Base-by-base conservation (phyloP, 2,113 vertebrate genomes). In the Deroptyus accipitrinus region DNA sequence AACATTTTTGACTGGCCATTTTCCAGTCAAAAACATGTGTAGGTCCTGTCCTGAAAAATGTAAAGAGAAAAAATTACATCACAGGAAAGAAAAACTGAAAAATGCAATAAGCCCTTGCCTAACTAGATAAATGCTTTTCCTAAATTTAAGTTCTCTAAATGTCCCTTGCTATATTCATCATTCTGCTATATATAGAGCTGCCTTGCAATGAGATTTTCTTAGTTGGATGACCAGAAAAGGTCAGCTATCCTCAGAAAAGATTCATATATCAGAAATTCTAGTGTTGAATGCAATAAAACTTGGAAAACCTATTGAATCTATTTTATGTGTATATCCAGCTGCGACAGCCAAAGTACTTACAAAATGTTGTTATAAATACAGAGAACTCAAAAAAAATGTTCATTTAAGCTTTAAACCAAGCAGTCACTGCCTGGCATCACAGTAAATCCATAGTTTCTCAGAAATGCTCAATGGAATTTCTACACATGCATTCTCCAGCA, bases 71-170 rank as follows among this genome's bases (percentile, higher is more conserved):
- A 35, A 64, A 67, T 61, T 17, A 37, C 44, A 72, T 81, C 18
- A 24, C 30, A 83, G 31, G 80, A 86, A 3, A 74, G 3, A 13
- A 93, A 86, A 86, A 73, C 22, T 57, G 57, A 74, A 90, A 94
- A 83, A 67, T 63, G 13, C 17, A 74, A 6, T 54, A 54, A 68
- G 6, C 39, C 85, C 48, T 83, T 86, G 27, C 49, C 19, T 52
- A 70, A 62, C 44, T 67, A 57, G 70, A 93, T 72, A 88, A 86
- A 86, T 69, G 22, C 2, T 51, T 88, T 76, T 88, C n/a, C 15
- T 80, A 86, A 90, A 90, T 83, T 85, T 51, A 90, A 87, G 24
- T 76, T 85, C 28, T 87, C 19, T 73, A 22, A 76, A 79, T 66
- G n/a, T 64, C 11, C 6, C 27, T 66, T 80, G 12, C 44, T 90